Base-by-base conservation (phyloP, 1,140 invertebrate genomes). In the Scaptomyza montana region DNA sequence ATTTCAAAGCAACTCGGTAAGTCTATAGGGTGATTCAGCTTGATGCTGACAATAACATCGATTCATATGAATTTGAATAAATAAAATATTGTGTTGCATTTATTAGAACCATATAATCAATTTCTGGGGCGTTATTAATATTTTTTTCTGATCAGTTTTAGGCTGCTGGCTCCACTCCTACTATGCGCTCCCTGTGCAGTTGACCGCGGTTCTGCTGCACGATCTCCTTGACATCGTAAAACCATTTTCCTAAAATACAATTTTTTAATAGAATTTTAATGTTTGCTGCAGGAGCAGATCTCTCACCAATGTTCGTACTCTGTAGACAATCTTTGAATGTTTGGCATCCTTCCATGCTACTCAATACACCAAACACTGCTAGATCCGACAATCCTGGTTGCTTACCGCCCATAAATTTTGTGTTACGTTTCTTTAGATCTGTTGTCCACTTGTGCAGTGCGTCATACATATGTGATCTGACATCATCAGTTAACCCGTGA, bases 361-460 rank as follows among this genome's bases (percentile, higher is more conserved):
- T 97, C 3, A 99, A 93, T 9, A 98, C 95, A 10, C 98, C 99
- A 92, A 97, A 99, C 0, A 99, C 96, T 5, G 97, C 95, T 50
- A 99, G 93, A 94, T 99, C 98, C 3, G 98, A 96, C 5, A 99
- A 93, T 92, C 99, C 96, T 9, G 99, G 98, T 78, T 95, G 92
- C 10, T 95, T 92, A 2, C 98, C 98, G 75, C 98, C 96, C 92
- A 97, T 95, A 89, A 99, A 99, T 41, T 93, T 93, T 0, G 93
- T 93, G 4, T 95, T 95, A 75, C 95, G 95, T 46, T 93, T 93
- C 16, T 96, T 95, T 0, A 99, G 92, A 36, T 93, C 94, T 46
- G 92, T 93, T 39, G 95, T 93, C 97, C 97, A 99, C 39, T 94
- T 92, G 84, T 97, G 95, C 53, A 97, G 96, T 50, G 97, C 96